Evolutionary conservation across 2,888 invertebrate species (phyloP).

Genomic region (Parnassius smintheus): DNA sequence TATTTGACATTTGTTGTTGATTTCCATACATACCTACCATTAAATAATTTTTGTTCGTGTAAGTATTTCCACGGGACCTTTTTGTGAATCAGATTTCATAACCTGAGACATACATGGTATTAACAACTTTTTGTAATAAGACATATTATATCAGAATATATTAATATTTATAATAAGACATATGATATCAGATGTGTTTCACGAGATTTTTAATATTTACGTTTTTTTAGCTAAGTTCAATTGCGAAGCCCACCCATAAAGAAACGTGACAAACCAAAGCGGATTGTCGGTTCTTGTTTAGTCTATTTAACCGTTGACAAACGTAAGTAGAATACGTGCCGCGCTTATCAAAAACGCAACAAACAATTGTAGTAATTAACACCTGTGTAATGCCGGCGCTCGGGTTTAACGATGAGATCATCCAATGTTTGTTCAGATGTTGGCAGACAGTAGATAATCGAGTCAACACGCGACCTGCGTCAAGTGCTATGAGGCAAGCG

Average conservation of each 20-base stretch:
- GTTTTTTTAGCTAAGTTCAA: neutral
- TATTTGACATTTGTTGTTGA: too few relatives aligned
- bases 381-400: constrained; percentile 33
- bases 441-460: constrained; percentile 40
- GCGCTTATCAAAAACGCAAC: constrained; percentile 25
- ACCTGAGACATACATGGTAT: too few relatives aligned
- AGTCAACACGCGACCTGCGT: constrained; percentile 55
- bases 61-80: too few relatives aligned
- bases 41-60: too few relatives aligned
- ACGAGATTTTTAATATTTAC: too few relatives aligned
- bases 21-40: too few relatives aligned
- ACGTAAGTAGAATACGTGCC: constrained; percentile 5
- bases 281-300: neutral
- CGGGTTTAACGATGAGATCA: constrained; percentile 54
- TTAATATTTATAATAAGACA: too few relatives aligned
- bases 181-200: too few relatives aligned
- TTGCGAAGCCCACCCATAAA: constrained; percentile 2
- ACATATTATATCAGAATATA: too few relatives aligned
- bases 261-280: constrained; percentile 6
- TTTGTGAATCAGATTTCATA: too few relatives aligned
- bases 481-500: constrained; percentile 48
- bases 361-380: constrained; percentile 30
- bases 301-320: constrained; percentile 7
- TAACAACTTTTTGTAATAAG: too few relatives aligned
- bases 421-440: constrained; percentile 61